These are phyloP conservation scores for Argya squamiceps DNA, from an alignment of 2,797 vertebrate species.

Conservation along the genomic window DNA sequence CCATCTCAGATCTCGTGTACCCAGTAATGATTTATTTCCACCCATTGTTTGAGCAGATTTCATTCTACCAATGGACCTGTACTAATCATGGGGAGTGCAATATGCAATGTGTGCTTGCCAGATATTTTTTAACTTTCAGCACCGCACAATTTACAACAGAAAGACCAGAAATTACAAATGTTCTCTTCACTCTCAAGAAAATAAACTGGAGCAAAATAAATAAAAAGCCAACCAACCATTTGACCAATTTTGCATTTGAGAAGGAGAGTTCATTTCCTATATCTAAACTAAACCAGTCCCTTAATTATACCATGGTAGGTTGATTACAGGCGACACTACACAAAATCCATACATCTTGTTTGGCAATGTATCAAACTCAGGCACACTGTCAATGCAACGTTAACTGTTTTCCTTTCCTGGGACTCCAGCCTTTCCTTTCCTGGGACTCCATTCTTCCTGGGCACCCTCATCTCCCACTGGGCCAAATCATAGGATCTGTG, in stretches of 20 bases:
- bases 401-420: background rate
- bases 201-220: background rate
- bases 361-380: conserved; percentile 8
- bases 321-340: conserved; percentile 45
- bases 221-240: background rate
- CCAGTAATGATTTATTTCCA: conserved; percentile 71
- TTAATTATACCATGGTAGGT: conserved; percentile 19
- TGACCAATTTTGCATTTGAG: conserved; percentile 25
- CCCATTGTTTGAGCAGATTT: conserved; percentile 61
- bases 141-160: background rate
- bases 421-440: background rate
- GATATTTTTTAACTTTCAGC: conserved; percentile 22
- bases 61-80: conserved; percentile 19
- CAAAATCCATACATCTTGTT: conserved; percentile 28
- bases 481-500: conserved; percentile 17
- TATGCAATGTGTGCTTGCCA: background rate
- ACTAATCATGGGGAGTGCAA: conserved; percentile 18
- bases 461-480: background rate
- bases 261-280: background rate
- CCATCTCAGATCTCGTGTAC: conserved; percentile 50
- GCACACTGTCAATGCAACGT: background rate
- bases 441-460: background rate
- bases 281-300: background rate
- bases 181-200: background rate
- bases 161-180: conserved; percentile 41